Evolutionary conservation across 1,140 invertebrate species (phyloP).

Genomic region (Drosophila triauraria): DNA sequence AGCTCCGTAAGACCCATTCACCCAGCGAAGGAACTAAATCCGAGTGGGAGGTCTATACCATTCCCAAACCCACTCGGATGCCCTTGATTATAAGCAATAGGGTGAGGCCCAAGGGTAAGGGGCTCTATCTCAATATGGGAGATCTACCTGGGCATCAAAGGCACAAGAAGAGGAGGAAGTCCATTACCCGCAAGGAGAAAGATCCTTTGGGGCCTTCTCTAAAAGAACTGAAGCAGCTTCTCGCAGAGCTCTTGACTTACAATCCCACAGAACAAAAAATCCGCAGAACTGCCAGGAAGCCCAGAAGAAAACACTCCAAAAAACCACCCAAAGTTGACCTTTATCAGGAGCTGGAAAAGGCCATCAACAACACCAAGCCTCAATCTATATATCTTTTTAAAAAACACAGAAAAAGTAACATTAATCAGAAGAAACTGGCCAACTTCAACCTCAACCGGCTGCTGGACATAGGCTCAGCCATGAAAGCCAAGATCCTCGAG

Average conservation of each 20-base stretch:
- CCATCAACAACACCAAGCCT: too few species aligned
- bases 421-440: background rate
- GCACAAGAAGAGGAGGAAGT: background rate
- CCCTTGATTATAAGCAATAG: background rate
- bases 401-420: background rate
- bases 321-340: background rate
- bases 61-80: background rate
- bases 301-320: background rate
- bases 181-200: too few species aligned
- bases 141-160: background rate
- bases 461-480: background rate
- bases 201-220: background rate
- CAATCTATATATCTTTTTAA: background rate
- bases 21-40: accelerated
- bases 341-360: background rate
- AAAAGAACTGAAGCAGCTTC: background rate
- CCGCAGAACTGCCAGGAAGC: too few species aligned
- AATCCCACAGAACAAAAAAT: too few species aligned
- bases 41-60: background rate
- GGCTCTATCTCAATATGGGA: too few species aligned
- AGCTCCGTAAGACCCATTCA: background rate
- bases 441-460: background rate
- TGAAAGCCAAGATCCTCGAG: background rate
- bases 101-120: background rate
- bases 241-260: background rate